Evolutionary conservation across 2,888 invertebrate species (phyloP).

Genomic region (Ariolimax columbianus): DNA sequence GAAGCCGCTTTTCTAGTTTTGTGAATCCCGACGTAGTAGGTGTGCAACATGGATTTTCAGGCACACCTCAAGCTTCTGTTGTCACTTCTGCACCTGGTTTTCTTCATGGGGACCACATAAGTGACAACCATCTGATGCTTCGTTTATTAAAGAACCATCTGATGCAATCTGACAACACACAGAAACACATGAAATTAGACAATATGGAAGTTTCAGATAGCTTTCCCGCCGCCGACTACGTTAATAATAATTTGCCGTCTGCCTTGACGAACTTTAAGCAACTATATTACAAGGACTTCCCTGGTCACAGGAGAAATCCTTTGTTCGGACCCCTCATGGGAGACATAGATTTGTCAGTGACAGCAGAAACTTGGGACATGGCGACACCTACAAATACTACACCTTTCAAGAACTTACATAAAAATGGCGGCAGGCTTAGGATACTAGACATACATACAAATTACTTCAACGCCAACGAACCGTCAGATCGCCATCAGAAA

Average conservation of each 20-base stretch:
- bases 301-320: background rate
- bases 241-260: background rate
- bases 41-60: too few relatives aligned
- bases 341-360: background rate
- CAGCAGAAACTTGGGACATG: too few relatives aligned
- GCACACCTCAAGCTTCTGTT: too few relatives aligned
- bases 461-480: background rate
- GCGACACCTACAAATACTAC: background rate
- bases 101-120: background rate
- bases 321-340: background rate
- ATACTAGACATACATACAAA: background rate
- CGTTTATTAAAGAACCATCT: background rate
- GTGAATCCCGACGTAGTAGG: background rate
- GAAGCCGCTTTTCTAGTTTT: background rate
- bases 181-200: background rate
- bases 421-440: background rate
- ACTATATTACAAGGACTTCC: too few relatives aligned
- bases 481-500: background rate
- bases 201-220: background rate
- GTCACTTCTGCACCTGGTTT: too few relatives aligned
- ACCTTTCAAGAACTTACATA: background rate
- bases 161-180: background rate
- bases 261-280: background rate
- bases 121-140: background rate
- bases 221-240: too few relatives aligned